A percentile compares a stretch with the other conserved stretches of the same genome.
These are phyloP conservation scores for Coreius guichenoti DNA, from an alignment of 2,797 vertebrate genomes.

Conservation along the genomic window DNA sequence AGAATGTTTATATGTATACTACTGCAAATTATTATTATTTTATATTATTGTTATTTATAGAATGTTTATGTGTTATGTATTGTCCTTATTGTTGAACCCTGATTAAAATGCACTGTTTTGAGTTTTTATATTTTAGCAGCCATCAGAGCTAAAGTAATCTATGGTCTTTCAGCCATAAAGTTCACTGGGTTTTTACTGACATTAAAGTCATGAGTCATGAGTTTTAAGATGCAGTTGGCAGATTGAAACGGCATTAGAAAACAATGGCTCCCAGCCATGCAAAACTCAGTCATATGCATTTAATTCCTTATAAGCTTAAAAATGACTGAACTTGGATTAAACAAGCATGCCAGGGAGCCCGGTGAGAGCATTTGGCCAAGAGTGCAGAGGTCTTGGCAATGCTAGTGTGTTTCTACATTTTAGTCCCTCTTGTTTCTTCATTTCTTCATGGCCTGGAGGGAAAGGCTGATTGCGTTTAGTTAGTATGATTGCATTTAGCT, in stretches of 20 bases:
- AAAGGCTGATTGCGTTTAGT: slow-evolving; percentile 26
- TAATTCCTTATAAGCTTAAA: slow-evolving; percentile 49
- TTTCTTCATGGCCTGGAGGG: slow-evolving; percentile 9
- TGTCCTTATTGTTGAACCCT: neutral
- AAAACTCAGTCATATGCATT: slow-evolving; percentile 46
- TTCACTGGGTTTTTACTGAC: slow-evolving; percentile 24
- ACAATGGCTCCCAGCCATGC: slow-evolving; percentile 29
- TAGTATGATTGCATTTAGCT: slow-evolving; percentile 25
- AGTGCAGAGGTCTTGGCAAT: slow-evolving; percentile 7
- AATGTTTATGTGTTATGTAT: neutral
- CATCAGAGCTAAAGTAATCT: neutral
- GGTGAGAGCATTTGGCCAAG: slow-evolving; percentile 27
- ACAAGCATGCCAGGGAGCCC: neutral
- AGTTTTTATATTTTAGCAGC: slow-evolving; percentile 1
- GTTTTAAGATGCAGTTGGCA: slow-evolving; percentile 21
- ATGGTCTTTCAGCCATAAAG: slow-evolving; percentile 6
- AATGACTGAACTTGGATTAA: slow-evolving; percentile 30
- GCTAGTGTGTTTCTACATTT: slow-evolving; percentile 27
- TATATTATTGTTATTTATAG: neutral
- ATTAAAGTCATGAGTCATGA: slow-evolving; percentile 34
- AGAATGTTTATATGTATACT: neutral
- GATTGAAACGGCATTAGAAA: slow-evolving; percentile 23
- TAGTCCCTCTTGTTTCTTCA: neutral
- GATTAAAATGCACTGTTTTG: neutral
- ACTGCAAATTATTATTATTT: neutral